A percentile compares a stretch with the other conserved stretches of the same genome.
Evolutionary conservation across 1,140 invertebrate species (phyloP).

Genomic region (Drosophila tristis): DNA sequence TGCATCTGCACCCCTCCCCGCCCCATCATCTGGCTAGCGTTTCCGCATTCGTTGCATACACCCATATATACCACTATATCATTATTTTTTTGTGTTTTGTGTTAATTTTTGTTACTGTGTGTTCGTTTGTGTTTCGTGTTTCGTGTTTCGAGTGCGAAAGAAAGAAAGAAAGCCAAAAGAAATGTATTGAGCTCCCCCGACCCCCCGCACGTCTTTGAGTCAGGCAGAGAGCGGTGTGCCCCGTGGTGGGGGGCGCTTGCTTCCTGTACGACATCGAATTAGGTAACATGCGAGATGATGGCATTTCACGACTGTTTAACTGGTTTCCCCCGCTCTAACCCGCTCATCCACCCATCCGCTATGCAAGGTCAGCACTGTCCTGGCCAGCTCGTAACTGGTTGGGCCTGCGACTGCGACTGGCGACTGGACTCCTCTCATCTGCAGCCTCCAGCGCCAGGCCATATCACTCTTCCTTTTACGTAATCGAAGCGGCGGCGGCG

Average conservation of each 20-base stretch:
- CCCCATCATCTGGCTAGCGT: slow-evolving; percentile 1
- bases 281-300: slow-evolving; percentile 64
- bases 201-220: background rate
- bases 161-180: slow-evolving; percentile 30
- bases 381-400: slow-evolving; percentile 39
- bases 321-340: slow-evolving; percentile 12
- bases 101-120: slow-evolving; percentile 38
- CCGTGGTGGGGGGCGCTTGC: background rate
- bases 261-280: slow-evolving; percentile 56
- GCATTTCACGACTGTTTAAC: slow-evolving; percentile 60
- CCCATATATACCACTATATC: background rate
- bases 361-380: slow-evolving; percentile 67
- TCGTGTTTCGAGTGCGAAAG: slow-evolving; percentile 17
- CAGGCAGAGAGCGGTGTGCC: slow-evolving; percentile 28
- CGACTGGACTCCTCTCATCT: slow-evolving; percentile 4
- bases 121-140: background rate
- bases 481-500: slow-evolving; percentile 43
- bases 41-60: slow-evolving; percentile 48
- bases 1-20: background rate
- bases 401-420: background rate
- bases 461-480: slow-evolving; percentile 44
- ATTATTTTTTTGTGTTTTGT: slow-evolving; percentile 23
- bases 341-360: slow-evolving; percentile 7
- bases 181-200: background rate
- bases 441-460: background rate